Evolutionary conservation across 1,140 invertebrate genomes (phyloP).

Genomic region (Oncopeltus fasciatus): DNA sequence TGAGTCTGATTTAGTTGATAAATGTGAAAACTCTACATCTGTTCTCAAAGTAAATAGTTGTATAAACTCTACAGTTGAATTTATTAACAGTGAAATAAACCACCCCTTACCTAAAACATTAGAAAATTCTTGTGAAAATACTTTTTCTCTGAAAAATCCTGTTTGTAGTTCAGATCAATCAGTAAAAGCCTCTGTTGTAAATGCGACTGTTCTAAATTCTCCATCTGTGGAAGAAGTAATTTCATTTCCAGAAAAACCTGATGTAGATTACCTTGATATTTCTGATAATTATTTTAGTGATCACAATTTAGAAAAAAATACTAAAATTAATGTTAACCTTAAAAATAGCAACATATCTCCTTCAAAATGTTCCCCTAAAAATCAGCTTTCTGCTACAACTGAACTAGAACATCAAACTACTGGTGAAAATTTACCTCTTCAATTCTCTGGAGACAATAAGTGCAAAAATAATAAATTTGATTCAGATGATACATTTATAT

Average conservation of each 20-base stretch:
- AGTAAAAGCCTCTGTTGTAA: not conserved
- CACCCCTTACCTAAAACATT: too few species aligned
- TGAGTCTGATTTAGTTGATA: too few species aligned
- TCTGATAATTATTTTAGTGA: not conserved
- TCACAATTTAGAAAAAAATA: not conserved
- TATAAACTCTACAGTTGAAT: too few species aligned
- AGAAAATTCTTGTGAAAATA: too few species aligned
- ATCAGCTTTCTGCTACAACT: not conserved
- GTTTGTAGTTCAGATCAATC: not conserved
- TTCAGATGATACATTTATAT: not conserved
- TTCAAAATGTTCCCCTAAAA: not conserved
- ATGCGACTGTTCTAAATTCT: not conserved
- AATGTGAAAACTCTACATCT: too few species aligned
- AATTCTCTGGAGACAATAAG: not conserved
- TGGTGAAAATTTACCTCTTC: not conserved
- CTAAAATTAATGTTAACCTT: not conserved
- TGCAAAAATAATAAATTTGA: too few species aligned
- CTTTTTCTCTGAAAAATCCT: too few species aligned
- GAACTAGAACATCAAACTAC: not conserved
- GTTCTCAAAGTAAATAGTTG: too few species aligned
- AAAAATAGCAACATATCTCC: not conserved
- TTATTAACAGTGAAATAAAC: too few species aligned
- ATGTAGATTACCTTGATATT: not conserved
- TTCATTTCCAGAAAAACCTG: not conserved
- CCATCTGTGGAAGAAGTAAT: not conserved